These are phyloP conservation scores for Hepsetus odoe DNA, from an alignment of 2,113 vertebrate genomes.

Conservation along the genomic window DNA sequence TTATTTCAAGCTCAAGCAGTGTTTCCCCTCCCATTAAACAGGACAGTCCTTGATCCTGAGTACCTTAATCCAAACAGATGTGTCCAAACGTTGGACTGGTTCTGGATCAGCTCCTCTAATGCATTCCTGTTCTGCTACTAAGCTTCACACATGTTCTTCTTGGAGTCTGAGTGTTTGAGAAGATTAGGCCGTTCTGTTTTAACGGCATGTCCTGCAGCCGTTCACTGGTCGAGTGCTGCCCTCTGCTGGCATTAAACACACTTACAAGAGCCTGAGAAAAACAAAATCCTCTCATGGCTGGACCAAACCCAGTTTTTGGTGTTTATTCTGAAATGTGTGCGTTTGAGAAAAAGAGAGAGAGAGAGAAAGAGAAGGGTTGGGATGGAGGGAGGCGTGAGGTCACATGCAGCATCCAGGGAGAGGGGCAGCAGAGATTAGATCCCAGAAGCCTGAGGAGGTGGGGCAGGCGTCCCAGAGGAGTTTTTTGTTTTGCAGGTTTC, in stretches of 20 bases:
- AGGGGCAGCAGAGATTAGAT: slow-evolving; percentile 69
- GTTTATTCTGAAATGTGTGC: neutral
- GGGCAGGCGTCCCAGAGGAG: slow-evolving; percentile 53
- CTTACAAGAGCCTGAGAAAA: slow-evolving; percentile 44
- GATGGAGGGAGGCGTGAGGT: slow-evolving; percentile 67
- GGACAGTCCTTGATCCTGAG: no score
- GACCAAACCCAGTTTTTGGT: neutral
- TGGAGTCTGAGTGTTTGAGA: neutral
- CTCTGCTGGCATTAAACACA: slow-evolving; percentile 60
- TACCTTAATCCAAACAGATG: neutral
- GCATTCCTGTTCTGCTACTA: neutral
- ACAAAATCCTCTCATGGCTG: neutral
- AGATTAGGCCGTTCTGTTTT: neutral
- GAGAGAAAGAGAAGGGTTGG: slow-evolving; percentile 59
- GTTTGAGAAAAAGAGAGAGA: neutral
- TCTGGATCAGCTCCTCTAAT: neutral
- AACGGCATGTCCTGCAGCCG: neutral
- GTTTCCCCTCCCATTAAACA: no score
- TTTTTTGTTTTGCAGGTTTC: slow-evolving; percentile 7
- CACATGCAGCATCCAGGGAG: slow-evolving; percentile 76
- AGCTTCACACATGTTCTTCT: neutral
- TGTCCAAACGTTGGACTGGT: neutral
- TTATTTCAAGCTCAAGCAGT: no score
- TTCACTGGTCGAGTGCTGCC: slow-evolving; percentile 52
- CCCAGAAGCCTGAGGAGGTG: slow-evolving; percentile 67